A percentile compares a stretch with the other conserved stretches of the same genome.
Conservation (phyloP, 2,797 vertebrate species). For the Netta rufina region DNA sequence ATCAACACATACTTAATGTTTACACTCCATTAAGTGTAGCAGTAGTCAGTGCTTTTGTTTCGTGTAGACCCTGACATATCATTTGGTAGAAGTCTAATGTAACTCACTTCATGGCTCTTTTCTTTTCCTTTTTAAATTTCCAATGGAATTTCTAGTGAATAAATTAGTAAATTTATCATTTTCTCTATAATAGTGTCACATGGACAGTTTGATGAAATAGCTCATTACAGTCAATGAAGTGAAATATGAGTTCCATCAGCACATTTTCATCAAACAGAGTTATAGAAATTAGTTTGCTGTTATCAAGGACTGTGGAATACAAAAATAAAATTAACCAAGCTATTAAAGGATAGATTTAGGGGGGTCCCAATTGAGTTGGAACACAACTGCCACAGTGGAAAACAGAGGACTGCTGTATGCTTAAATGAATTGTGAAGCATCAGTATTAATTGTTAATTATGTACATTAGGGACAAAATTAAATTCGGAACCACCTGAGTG, state of each 20-base stretch:
- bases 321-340: conserved; percentile 81
- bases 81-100: conserved; percentile 73
- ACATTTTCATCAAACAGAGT: conserved; percentile 80
- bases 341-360: conserved; percentile 72
- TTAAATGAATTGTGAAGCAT: conserved; percentile 64
- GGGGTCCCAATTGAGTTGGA: conserved; percentile 68
- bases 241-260: conserved; percentile 85
- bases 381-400: conserved; percentile 50
- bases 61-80: conserved; percentile 59
- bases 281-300: conserved; percentile 82
- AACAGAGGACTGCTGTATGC: conserved; percentile 44
- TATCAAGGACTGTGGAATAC: conserved; percentile 76
- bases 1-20: conserved; percentile 71
- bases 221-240: conserved; percentile 86
- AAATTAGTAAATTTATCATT: conserved; percentile 87
- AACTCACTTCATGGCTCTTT: conserved; percentile 73
- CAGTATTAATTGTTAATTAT: conserved; percentile 60
- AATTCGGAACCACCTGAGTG: conserved; percentile 30
- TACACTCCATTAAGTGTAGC: conserved; percentile 69
- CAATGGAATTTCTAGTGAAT: conserved; percentile 80
- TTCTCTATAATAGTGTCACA: conserved; percentile 81
- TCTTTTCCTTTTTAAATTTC: conserved; percentile 76
- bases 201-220: conserved; percentile 86
- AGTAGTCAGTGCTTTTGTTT: conserved; percentile 71
- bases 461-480: conserved; percentile 49